A percentile compares a stretch with the other conserved stretches of the same genome.
phyloP scores from a whole-genome alignment of 2,888 invertebrate genomes.

The Chelonus formosanus region DNA sequence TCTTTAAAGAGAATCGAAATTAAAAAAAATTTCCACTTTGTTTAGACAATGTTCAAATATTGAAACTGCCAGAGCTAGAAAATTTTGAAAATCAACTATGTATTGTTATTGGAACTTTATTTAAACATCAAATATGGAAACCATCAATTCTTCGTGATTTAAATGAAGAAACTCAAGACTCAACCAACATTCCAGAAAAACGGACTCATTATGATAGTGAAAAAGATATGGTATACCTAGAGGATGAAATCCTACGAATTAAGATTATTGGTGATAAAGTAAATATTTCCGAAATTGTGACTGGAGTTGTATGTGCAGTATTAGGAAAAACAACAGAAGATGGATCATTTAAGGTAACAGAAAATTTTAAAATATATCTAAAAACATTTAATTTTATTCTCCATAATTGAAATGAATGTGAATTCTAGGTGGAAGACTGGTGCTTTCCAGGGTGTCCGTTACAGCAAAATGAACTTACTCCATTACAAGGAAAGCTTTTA shows the following conservation, averaged over 20 bases:
- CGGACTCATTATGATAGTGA: slow-evolving; percentile 80
- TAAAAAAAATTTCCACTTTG: not conserved
- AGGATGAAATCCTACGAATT: slow-evolving; percentile 92
- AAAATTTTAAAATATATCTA: too few relatives aligned
- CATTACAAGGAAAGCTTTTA: slow-evolving; percentile 52
- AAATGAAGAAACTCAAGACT: slow-evolving; percentile 85
- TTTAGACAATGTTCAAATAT: slow-evolving; percentile 57
- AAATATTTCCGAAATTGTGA: slow-evolving; percentile 74
- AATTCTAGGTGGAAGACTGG: slow-evolving; percentile 75
- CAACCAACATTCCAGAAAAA: slow-evolving; percentile 73
- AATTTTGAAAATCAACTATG: slow-evolving; percentile 77
- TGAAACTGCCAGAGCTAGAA: slow-evolving; percentile 76
- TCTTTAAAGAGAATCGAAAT: too few relatives aligned
- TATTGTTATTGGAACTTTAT: slow-evolving; percentile 89
- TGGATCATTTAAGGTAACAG: slow-evolving; percentile 58
- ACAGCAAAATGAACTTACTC: slow-evolving; percentile 33
- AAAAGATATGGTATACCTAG: slow-evolving; percentile 83
- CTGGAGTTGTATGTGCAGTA: slow-evolving; percentile 87
- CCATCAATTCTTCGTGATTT: slow-evolving; percentile 93
- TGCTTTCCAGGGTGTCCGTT: slow-evolving; percentile 78
- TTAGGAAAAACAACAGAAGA: slow-evolving; percentile 67
- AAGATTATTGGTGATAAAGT: slow-evolving; percentile 75
- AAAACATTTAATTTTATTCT: too few relatives aligned
- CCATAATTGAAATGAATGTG: too few relatives aligned
- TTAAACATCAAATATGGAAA: slow-evolving; percentile 90